Evolutionary conservation across 2,797 vertebrate genomes (phyloP).

Genomic region (Melanotaenia trifasciata): DNA sequence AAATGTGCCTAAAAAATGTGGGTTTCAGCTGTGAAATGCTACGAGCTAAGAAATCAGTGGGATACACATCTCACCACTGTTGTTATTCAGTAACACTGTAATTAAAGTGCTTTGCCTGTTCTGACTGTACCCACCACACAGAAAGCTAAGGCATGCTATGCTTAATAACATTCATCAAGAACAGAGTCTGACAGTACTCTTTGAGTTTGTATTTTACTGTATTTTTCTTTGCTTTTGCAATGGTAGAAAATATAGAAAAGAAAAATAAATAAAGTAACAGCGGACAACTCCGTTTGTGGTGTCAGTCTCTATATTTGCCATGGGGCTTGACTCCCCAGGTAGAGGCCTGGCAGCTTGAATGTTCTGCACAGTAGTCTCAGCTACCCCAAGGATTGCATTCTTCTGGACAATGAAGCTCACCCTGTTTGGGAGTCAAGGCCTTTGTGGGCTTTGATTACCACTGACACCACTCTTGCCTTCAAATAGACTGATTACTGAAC

Average conservation of each 20-base stretch:
- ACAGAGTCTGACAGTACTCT: conserved; percentile 38
- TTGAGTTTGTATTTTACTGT: background rate
- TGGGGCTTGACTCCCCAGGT: too few species aligned
- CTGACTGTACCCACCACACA: conserved; percentile 38
- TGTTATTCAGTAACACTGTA: conserved; percentile 38
- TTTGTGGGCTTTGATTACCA: too few species aligned
- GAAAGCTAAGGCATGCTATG: conserved; percentile 32
- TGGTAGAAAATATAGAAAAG: background rate
- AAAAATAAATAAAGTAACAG: background rate
- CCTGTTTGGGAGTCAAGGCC: too few species aligned
- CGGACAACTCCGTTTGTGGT: background rate
- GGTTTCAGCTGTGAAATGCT: conserved; percentile 17
- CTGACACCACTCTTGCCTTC: too few species aligned
- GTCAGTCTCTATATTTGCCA: background rate
- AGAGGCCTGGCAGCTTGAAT: too few species aligned
- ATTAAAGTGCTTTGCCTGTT: conserved; percentile 46
- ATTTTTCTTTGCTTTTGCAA: background rate
- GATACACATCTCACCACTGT: conserved; percentile 12
- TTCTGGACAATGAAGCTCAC: too few species aligned
- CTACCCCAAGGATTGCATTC: too few species aligned
- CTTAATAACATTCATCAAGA: conserved; percentile 56
- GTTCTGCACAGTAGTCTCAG: too few species aligned
- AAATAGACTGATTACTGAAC: too few species aligned
- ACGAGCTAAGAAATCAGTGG: conserved; percentile 20
- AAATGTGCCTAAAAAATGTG: conserved; percentile 24